These are phyloP conservation scores for Diuraphis noxia DNA, from an alignment of 1,140 invertebrate species.

Conservation along the genomic window DNA sequence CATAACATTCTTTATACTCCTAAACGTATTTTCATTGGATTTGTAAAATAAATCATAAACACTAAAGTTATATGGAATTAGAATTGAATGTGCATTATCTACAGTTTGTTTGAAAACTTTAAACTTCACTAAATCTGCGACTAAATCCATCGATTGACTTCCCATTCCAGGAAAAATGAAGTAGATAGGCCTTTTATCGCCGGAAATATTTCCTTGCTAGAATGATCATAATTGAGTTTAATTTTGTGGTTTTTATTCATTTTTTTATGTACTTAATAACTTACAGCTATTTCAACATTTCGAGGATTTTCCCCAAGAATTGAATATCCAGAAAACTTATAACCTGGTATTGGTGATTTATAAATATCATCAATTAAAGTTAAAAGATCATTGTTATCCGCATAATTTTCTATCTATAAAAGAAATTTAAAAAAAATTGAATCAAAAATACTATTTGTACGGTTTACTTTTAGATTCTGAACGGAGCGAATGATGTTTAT, in stretches of 20 bases:
- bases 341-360: slow-evolving; percentile 59
- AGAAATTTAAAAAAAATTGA: no score
- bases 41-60: slow-evolving; percentile 64
- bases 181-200: slow-evolving; percentile 65
- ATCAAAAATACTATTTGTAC: no score
- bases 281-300: slow-evolving; percentile 41
- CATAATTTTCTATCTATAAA: slow-evolving; percentile 21
- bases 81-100: slow-evolving; percentile 57
- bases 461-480: no score
- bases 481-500: no score
- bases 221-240: background rate
- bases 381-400: slow-evolving; percentile 30
- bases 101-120: slow-evolving; percentile 64
- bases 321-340: slow-evolving; percentile 66
- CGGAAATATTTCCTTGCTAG: slow-evolving; percentile 60
- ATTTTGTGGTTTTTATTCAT: no score
- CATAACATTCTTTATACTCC: slow-evolving; percentile 66
- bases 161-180: slow-evolving; percentile 72
- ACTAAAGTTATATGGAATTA: slow-evolving; percentile 60
- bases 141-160: slow-evolving; percentile 69
- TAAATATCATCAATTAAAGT: slow-evolving; percentile 60
- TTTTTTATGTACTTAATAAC: background rate
- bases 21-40: slow-evolving; percentile 61
- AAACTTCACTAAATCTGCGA: slow-evolving; percentile 64
- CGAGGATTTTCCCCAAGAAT: slow-evolving; percentile 63